Evolutionary conservation across 1,140 invertebrate species (phyloP).

Genomic region (Monomorium pharaonis): DNA sequence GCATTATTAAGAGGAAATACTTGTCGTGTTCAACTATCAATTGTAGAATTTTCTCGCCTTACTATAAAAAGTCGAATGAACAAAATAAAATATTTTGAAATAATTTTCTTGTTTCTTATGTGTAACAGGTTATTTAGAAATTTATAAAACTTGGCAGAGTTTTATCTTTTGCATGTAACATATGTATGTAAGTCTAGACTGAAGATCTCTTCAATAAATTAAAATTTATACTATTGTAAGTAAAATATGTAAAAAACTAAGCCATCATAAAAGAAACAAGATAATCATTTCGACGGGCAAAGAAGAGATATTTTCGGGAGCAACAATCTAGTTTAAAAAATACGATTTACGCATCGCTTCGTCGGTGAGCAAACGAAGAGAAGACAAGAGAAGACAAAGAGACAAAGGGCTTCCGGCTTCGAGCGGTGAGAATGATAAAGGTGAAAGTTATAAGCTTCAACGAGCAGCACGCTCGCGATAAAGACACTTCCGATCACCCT

Average conservation of each 20-base stretch:
- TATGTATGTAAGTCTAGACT: not conserved
- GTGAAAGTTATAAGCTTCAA: constrained; percentile 55
- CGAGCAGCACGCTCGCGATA: constrained; percentile 18
- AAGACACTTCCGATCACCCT: constrained; percentile 46
- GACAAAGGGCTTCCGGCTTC: constrained; percentile 47
- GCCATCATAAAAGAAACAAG: not conserved
- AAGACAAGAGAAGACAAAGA: constrained; percentile 47
- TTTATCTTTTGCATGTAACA: not conserved
- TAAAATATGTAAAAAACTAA: not conserved
- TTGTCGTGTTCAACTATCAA: not conserved
- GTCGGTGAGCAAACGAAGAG: not conserved
- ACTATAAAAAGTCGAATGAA: not conserved
- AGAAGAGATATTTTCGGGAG: constrained; percentile 21
- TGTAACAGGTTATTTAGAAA: not conserved
- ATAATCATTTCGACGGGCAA: not conserved
- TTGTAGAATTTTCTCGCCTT: not conserved
- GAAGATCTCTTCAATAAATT: not conserved
- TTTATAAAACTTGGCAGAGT: not conserved
- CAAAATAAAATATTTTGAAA: not conserved
- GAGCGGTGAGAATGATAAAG: constrained; percentile 47
- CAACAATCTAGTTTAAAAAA: constrained; percentile 49
- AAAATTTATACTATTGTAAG: not conserved
- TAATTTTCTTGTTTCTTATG: not conserved
- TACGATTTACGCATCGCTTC: constrained; percentile 45
- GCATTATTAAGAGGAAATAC: not conserved